Conservation (phyloP, 2,888 invertebrate genomes). For the Nineta flava region DNA sequence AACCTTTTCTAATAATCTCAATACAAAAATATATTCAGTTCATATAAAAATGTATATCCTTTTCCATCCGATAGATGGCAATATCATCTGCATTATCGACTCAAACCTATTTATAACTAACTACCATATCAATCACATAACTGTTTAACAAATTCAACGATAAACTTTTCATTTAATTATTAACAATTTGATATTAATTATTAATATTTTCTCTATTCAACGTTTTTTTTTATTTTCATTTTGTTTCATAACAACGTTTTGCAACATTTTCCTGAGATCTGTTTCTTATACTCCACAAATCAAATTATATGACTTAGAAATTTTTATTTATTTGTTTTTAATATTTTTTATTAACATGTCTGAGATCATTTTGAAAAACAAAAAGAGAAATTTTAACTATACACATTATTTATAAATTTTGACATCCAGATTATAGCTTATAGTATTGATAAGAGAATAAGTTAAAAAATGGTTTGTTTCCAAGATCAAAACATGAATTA, state of each 20-base stretch:
- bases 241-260: background rate
- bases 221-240: background rate
- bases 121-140: too few relatives aligned
- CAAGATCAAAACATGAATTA: background rate
- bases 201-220: slow-evolving; percentile 1
- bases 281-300: background rate
- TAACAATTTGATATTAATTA: background rate
- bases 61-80: too few relatives aligned
- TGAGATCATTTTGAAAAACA: too few relatives aligned
- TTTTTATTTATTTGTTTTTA: background rate
- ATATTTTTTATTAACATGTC: background rate
- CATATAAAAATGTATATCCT: too few relatives aligned
- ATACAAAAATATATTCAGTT: too few relatives aligned
- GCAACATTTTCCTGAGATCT: slow-evolving; percentile 6
- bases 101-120: too few relatives aligned
- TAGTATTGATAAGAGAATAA: background rate
- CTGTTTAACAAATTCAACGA: background rate
- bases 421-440: background rate
- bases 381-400: too few relatives aligned
- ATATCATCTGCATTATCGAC: too few relatives aligned
- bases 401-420: too few relatives aligned
- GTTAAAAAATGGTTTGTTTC: background rate
- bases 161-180: background rate
- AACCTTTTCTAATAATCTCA: too few relatives aligned
- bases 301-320: background rate